phyloP scores from a whole-genome alignment of 2,888 invertebrate species.

The Andrena minutula region DNA sequence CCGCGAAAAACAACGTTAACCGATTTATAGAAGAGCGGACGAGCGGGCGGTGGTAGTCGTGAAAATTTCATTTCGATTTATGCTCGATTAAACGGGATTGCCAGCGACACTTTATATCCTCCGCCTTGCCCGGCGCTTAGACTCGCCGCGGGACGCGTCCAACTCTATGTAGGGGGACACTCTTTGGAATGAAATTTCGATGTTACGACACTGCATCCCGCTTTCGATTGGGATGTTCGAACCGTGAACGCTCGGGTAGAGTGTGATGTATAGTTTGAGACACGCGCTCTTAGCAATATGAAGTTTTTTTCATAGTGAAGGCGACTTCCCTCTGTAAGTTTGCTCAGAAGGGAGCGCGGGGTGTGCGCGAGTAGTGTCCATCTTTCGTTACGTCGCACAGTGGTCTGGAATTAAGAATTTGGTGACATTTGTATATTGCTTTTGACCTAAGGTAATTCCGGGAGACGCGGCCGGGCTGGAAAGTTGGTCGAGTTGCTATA shows the following conservation, averaged over 20 bases:
- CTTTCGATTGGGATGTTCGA: not conserved
- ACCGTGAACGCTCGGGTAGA: conserved; percentile 4
- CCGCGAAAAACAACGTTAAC: not conserved
- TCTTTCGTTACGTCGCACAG: conserved; percentile 56
- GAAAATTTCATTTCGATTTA: conserved; percentile 43
- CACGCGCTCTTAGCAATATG: conserved; percentile 42
- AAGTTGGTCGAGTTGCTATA: too few species aligned
- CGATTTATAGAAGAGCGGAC: conserved; percentile 13
- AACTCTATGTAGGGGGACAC: conserved; percentile 21
- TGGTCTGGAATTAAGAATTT: too few species aligned
- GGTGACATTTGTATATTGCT: too few species aligned
- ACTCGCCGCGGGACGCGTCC: not conserved
- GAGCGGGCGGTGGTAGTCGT: too few species aligned
- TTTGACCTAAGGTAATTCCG: too few species aligned
- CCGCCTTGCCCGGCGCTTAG: not conserved
- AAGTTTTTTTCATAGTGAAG: conserved; percentile 36
- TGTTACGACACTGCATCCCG: not conserved
- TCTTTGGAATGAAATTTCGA: conserved; percentile 20
- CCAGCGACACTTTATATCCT: not conserved
- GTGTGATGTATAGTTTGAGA: conserved; percentile 29
- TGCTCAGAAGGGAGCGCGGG: conserved; percentile 24
- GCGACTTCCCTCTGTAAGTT: conserved; percentile 28
- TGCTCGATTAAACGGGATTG: not conserved
- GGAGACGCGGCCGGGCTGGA: too few species aligned
- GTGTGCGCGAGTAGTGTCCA: conserved; percentile 16